These are phyloP conservation scores for Pristis pectinata DNA, from an alignment of 2,797 vertebrate species.

Conservation along the genomic window DNA sequence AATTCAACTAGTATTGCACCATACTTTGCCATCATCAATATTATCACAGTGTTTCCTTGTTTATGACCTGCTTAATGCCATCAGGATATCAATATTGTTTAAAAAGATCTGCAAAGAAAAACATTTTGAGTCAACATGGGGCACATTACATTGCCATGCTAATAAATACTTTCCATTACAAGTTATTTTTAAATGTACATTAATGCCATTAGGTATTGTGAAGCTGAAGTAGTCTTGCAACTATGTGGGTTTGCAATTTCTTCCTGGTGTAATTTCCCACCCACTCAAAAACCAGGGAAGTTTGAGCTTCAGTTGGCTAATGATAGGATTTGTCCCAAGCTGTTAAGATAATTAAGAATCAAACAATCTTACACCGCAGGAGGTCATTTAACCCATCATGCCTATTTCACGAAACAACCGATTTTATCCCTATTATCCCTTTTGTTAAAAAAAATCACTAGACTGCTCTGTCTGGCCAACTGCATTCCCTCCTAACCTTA, in stretches of 20 bases:
- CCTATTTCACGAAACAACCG: neutral
- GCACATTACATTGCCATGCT: too few species aligned
- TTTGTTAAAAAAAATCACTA: neutral
- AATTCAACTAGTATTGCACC: neutral
- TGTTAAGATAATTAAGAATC: neutral
- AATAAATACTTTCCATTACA: neutral
- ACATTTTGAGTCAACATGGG: neutral
- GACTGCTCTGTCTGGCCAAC: neutral
- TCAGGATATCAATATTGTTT: neutral
- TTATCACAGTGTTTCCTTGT: neutral
- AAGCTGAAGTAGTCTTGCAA: neutral
- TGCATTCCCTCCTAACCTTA: neutral
- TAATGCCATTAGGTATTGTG: neutral
- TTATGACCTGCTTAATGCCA: neutral
- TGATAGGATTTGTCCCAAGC: neutral
- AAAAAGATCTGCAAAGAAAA: neutral
- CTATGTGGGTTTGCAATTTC: neutral
- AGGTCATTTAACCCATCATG: neutral
- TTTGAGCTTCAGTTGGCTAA: neutral
- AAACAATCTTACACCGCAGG: neutral
- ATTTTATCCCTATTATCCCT: neutral
- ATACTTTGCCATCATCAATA: neutral
- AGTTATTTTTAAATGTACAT: neutral
- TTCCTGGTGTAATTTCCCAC: neutral
- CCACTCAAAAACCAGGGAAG: neutral